phyloP scores from a whole-genome alignment of 2,888 invertebrate species.

The Neuroscelio doddi region DNA sequence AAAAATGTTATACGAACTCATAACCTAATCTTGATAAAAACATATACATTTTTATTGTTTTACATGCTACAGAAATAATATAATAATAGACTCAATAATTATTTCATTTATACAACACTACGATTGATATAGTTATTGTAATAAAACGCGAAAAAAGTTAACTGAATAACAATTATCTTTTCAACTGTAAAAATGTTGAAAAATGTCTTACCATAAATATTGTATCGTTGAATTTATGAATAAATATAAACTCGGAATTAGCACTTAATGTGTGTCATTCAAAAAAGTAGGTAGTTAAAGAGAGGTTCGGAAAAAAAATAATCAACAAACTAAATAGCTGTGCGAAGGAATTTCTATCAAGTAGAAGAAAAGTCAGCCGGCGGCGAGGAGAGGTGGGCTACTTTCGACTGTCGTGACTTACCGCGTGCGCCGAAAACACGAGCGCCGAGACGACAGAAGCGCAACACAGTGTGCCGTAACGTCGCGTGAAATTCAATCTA shows the following conservation, averaged over 20 bases:
- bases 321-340: not conserved
- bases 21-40: constrained; percentile 2
- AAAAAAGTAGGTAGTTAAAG: no score
- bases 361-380: not conserved
- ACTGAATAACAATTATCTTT: no score
- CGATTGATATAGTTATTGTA: no score
- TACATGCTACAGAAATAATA: no score
- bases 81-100: not conserved
- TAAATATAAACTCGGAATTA: no score
- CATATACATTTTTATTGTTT: no score
- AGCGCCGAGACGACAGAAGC: constrained; percentile 20
- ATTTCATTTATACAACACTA: no score
- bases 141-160: no score
- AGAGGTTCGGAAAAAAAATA: not conserved
- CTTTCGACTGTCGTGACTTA: not conserved
- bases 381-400: not conserved
- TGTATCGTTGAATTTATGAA: no score
- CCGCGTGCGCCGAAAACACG: constrained; percentile 1
- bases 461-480: not conserved
- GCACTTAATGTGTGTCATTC: no score
- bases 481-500: constrained; percentile 50
- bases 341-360: not conserved
- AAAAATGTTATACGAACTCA: constrained; percentile 14
- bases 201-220: no score
- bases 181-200: no score